Conservation (phyloP, 2,888 invertebrate species). For the Pomacea canaliculata region DNA sequence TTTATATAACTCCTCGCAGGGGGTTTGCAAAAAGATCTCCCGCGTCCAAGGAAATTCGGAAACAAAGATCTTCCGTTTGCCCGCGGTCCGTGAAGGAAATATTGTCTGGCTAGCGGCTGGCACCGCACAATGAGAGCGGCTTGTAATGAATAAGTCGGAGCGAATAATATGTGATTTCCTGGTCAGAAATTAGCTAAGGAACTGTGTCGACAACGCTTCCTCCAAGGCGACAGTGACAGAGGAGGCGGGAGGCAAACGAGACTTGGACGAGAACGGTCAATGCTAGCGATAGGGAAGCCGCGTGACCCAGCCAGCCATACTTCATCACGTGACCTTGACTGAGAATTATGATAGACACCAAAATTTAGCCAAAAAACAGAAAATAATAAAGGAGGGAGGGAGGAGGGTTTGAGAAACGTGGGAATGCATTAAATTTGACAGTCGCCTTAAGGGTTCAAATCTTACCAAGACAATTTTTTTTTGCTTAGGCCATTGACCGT, state of each 20-base stretch:
- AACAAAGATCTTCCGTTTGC: background rate
- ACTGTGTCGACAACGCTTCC: conserved; percentile 8
- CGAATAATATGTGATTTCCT: conserved; percentile 28
- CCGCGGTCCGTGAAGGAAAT: conserved; percentile 1
- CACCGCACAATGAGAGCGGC: conserved; percentile 3
- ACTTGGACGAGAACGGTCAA: background rate
- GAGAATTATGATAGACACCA: no score
- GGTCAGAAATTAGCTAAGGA: conserved; percentile 8
- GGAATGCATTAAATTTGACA: no score
- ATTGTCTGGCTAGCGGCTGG: conserved; percentile 5
- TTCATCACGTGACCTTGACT: no score
- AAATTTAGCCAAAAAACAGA: no score
- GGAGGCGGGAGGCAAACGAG: background rate
- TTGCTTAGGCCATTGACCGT: no score
- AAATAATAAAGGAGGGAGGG: no score
- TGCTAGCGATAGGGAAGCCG: background rate
- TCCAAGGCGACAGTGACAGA: conserved; percentile 3
- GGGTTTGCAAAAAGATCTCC: background rate
- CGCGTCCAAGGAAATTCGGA: conserved; percentile 10
- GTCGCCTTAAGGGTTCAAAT: no score
- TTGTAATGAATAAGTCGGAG: conserved; percentile 23
- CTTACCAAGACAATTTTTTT: no score
- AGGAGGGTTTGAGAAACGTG: no score
- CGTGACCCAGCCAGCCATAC: no score
- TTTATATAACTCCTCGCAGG: conserved; percentile 26